A percentile compares a stretch with the other conserved stretches of the same genome.
These are phyloP conservation scores for Sebastes fasciatus DNA, from an alignment of 2,113 vertebrate species.

Conservation along the genomic window DNA sequence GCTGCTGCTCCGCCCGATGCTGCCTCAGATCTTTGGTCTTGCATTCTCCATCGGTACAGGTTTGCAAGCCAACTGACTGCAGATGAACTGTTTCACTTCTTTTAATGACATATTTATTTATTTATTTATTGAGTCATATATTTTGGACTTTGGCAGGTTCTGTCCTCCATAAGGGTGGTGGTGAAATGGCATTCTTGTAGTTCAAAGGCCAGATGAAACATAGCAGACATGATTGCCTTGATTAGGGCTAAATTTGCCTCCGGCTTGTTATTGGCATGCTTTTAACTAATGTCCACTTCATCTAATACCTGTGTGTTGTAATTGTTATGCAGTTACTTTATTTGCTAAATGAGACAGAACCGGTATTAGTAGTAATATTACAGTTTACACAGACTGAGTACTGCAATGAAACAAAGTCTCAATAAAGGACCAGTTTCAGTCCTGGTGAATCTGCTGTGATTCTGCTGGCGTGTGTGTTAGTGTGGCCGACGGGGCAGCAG, in stretches of 20 bases:
- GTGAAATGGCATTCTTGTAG: not conserved
- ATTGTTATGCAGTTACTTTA: not conserved
- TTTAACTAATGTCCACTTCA: not conserved
- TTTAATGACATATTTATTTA: no score
- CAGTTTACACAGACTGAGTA: constrained; percentile 8
- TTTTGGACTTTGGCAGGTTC: no score
- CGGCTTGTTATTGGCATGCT: not conserved
- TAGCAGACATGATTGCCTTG: not conserved
- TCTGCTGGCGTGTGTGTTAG: constrained; percentile 30
- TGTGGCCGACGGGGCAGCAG: constrained; percentile 81
- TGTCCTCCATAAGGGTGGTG: not conserved
- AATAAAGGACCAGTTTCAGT: constrained; percentile 1
- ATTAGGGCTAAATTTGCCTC: not conserved
- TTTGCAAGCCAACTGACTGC: no score
- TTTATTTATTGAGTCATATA: no score
- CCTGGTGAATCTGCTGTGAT: constrained; percentile 26
- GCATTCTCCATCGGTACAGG: no score
- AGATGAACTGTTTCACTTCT: no score
- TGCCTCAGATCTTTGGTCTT: no score
- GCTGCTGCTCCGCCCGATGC: no score
- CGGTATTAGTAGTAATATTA: not conserved
- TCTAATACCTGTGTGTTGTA: not conserved
- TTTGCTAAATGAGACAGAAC: constrained; percentile 8
- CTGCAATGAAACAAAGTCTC: constrained; percentile 12
- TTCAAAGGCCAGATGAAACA: not conserved